phyloP scores from a whole-genome alignment of 2,888 invertebrate genomes.

The Orthosia cruda region DNA sequence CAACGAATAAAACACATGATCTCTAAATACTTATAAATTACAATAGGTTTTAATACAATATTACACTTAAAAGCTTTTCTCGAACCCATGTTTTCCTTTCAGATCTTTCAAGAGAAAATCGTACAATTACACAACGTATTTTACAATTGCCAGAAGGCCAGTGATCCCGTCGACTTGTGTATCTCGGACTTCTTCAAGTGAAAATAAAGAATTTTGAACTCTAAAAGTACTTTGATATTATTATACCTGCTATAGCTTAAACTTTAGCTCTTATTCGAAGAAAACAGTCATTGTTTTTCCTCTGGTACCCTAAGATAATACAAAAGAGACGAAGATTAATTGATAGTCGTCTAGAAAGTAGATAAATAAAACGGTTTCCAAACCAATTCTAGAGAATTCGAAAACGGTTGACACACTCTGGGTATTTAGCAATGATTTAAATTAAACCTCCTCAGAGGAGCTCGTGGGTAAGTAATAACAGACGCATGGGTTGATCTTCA shows the following conservation, averaged over 20 bases:
- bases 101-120: not conserved
- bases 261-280: conserved; percentile 35
- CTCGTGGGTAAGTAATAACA: too few species aligned
- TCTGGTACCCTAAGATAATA: conserved; percentile 50
- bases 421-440: conserved; percentile 47
- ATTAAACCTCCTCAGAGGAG: conserved; percentile 27
- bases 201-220: conserved; percentile 2
- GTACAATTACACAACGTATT: not conserved
- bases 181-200: not conserved
- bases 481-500: too few species aligned
- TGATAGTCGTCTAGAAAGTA: conserved; percentile 24
- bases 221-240: conserved; percentile 29
- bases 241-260: conserved; percentile 32
- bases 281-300: conserved; percentile 48
- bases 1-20: not conserved
- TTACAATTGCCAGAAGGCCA: not conserved
- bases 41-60: not conserved
- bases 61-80: not conserved
- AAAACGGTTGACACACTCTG: conserved; percentile 40
- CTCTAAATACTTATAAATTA: not conserved
- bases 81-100: not conserved
- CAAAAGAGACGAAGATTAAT: conserved; percentile 54
- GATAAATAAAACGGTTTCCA: conserved; percentile 43
- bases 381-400: conserved; percentile 29
- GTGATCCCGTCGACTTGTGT: not conserved